phyloP scores from a whole-genome alignment of 2,113 vertebrate species.

The Girardinichthys multiradiatus region DNA sequence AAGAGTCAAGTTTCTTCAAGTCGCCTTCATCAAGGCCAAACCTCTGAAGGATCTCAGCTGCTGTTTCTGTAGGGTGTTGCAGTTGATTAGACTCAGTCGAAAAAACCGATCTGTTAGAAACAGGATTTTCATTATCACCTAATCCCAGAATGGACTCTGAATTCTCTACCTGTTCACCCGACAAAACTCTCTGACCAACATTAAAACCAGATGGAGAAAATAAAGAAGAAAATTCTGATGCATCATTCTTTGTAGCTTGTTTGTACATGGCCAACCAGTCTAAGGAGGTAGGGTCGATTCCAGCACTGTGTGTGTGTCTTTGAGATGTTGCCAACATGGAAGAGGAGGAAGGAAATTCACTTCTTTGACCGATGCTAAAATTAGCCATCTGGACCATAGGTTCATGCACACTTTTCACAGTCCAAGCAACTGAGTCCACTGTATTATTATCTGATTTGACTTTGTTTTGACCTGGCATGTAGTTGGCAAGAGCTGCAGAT shows the following conservation, averaged over 20 bases:
- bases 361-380: constrained; percentile 75
- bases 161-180: not conserved
- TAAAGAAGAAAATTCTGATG: constrained; percentile 27
- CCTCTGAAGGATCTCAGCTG: constrained; percentile 87
- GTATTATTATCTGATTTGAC: constrained; percentile 42
- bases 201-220: constrained; percentile 2
- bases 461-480: constrained; percentile 61
- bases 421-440: constrained; percentile 66
- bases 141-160: constrained; percentile 42
- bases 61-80: constrained; percentile 88
- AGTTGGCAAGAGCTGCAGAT: constrained; percentile 23
- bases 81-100: constrained; percentile 16
- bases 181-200: not conserved
- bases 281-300: constrained; percentile 27
- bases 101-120: not conserved
- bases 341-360: constrained; percentile 44
- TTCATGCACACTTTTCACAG: constrained; percentile 77
- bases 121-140: constrained; percentile 22
- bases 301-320: constrained; percentile 16
- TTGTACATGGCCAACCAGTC: constrained; percentile 55
- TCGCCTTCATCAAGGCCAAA: constrained; percentile 90
- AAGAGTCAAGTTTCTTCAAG: constrained; percentile 89
- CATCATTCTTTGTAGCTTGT: constrained; percentile 16
- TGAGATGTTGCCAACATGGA: constrained; percentile 15
- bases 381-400: constrained; percentile 59